phyloP scores from a whole-genome alignment of 2,888 invertebrate species.

The Ligdia adustata region DNA sequence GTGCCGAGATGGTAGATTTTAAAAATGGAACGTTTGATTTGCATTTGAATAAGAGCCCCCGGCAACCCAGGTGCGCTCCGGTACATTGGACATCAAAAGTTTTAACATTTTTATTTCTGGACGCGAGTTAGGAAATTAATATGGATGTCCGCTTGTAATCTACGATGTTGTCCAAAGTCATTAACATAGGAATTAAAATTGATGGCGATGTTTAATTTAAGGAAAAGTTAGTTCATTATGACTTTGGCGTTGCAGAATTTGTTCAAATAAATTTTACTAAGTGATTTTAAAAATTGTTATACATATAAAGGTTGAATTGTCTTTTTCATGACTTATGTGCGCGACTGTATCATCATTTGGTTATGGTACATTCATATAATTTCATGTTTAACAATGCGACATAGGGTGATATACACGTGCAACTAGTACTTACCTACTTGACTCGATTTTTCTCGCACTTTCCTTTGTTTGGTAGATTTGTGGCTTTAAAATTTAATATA shows the following conservation, averaged over 20 bases:
- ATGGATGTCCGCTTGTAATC: constrained; percentile 70
- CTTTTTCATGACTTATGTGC: constrained; percentile 40
- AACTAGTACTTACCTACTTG: constrained; percentile 23
- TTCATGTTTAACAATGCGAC: constrained; percentile 57
- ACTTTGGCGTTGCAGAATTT: neutral
- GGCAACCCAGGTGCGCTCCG: constrained; percentile 80
- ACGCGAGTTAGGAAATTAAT: constrained; percentile 57
- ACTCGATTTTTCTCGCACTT: constrained; percentile 13
- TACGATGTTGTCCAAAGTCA: constrained; percentile 47
- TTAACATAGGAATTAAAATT: constrained; percentile 57
- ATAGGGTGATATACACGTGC: constrained; percentile 61
- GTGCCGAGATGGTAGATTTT: constrained; percentile 82
- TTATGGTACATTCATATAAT: constrained; percentile 52
- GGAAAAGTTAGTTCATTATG: neutral
- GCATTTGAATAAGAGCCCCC: constrained; percentile 84
- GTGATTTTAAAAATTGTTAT: too few relatives aligned
- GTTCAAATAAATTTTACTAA: too few relatives aligned
- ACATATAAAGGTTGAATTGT: too few relatives aligned
- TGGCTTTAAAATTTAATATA: too few relatives aligned
- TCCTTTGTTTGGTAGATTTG: too few relatives aligned
- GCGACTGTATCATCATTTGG: constrained; percentile 62
- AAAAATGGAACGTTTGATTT: constrained; percentile 85
- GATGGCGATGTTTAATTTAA: constrained; percentile 27
- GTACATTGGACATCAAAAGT: constrained; percentile 71
- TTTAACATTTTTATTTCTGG: constrained; percentile 47